Percentiles rank a stretch among this genome's conserved stretches.
These are phyloP conservation scores for Drosophila repleta DNA, from an alignment of 1,140 invertebrate species.

Conservation along the genomic window DNA sequence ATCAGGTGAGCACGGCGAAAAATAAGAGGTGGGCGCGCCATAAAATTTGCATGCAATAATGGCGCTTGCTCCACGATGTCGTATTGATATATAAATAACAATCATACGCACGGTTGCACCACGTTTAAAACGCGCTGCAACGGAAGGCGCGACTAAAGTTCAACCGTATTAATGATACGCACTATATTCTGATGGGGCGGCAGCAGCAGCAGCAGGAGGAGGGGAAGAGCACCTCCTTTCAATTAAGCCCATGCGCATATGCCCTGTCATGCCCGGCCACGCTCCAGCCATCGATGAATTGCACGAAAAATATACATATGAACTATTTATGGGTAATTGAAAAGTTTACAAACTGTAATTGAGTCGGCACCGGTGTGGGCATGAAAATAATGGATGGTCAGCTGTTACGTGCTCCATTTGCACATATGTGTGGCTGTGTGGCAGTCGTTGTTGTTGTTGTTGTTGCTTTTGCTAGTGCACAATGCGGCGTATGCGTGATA, in stretches of 20 bases:
- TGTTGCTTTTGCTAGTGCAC: not conserved
- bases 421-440: conserved; percentile 1
- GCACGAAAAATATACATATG: conserved; percentile 79
- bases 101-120: conserved; percentile 72
- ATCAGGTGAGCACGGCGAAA: not conserved
- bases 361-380: conserved; percentile 58
- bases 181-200: not conserved
- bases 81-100: conserved; percentile 73
- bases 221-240: conserved; percentile 44
- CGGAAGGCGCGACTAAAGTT: conserved; percentile 54
- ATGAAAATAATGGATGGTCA: conserved; percentile 68
- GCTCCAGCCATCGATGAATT: conserved; percentile 53
- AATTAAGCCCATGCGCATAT: conserved; percentile 61
- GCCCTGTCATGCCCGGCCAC: conserved; percentile 36
- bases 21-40: conserved; percentile 7
- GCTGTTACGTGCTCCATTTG: conserved; percentile 17
- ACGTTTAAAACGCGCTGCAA: conserved; percentile 64
- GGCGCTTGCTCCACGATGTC: conserved; percentile 60
- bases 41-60: conserved; percentile 79
- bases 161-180: conserved; percentile 71
- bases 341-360: conserved; percentile 82
- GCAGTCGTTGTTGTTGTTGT: too few relatives aligned
- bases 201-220: not conserved
- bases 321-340: conserved; percentile 81
- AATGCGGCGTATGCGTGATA: conserved; percentile 62